Evolutionary conservation across 1,140 invertebrate species (phyloP), one percentile per base, ranked within the genome.

Genomic region (Triops longicaudatus): DNA sequence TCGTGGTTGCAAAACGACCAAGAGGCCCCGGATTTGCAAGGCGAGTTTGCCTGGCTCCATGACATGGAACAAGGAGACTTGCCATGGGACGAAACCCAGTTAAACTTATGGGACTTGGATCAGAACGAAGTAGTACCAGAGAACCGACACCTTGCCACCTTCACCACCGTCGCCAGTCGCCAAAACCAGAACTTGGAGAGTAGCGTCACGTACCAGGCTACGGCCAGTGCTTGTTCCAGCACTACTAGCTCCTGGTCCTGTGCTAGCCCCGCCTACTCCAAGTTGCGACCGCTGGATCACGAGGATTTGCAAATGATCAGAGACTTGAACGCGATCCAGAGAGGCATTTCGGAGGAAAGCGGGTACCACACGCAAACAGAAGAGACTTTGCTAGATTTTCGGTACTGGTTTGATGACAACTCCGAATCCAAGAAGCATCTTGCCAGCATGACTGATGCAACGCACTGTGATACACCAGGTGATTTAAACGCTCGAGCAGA

Each of bases 341-440:
- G 76, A 11, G 72, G 42, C 9, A 73, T 77, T 72, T 77, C 76
- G 5, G 76, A 77, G 72, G 76, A 77, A 26, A 77, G 76, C 72
- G 76, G 76, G n/a, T 77, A 77, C 14, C 72, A 73, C 27, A 77
- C 76, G 42, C 72, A 72, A 1, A 10, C 72, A 9, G 76, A 77
- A 7, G 76, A 77, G 27, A 63, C 50, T 22, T 22, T 10, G 17
- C 22, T 63, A 10, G 50, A 63, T 17, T 5, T 63, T 17, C 50
- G 17, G 10, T 63, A 63, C 50, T 63, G 50, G 50, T 63, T 63
- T 3, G 50, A 63, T 10, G 50, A 63, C 14, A 63, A 37, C 31
- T 37, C 50, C 22, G 10, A 22, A 14, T 63, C 50, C 14, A n/a
- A n/a, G n/a, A n/a, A n/a, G n/a, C n/a, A n/a, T n/a, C 9, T 63